A percentile compares a stretch with the other conserved stretches of the same genome.
Evolutionary conservation across 30 jellyfish, hydroid and myxozoan species (phyloP).

Genomic region (Turritopsis dohrnii): DNA sequence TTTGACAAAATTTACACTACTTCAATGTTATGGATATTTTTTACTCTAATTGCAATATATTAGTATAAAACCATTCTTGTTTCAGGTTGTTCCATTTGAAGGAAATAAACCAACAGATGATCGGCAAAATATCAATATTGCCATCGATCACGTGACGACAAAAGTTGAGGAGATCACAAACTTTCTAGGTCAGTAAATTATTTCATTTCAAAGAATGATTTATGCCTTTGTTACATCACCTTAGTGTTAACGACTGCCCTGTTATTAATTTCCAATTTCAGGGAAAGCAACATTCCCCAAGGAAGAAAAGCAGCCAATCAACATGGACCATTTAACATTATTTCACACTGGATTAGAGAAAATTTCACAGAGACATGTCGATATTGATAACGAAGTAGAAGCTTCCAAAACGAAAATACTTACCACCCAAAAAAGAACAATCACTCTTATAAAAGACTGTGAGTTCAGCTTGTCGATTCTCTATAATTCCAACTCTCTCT

Average conservation of each 20-base stretch:
- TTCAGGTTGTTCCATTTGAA: constrained; percentile 25
- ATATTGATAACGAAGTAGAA: constrained; percentile 2
- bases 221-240: too few relatives aligned
- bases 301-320: constrained; percentile 15
- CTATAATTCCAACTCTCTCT: too few relatives aligned
- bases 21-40: too few relatives aligned
- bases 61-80: not conserved
- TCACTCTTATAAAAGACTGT: constrained; percentile 29
- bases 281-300: constrained; percentile 9
- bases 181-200: constrained; percentile 22
- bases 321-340: constrained; percentile 10
- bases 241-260: not conserved
- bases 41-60: too few relatives aligned
- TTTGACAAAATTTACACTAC: too few relatives aligned
- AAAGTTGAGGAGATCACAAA: constrained; percentile 21
- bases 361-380: constrained; percentile 15
- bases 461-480: not conserved
- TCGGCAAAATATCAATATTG: constrained; percentile 14
- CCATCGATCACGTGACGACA: constrained; percentile 23
- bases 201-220: not conserved
- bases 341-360: constrained; percentile 22
- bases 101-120: constrained; percentile 23
- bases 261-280: not conserved
- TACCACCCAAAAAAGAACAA: constrained; percentile 17
- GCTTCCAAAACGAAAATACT: not conserved